Evolutionary conservation across 2,888 invertebrate genomes (phyloP).

Genomic region (Asteroscopus sphinx): DNA sequence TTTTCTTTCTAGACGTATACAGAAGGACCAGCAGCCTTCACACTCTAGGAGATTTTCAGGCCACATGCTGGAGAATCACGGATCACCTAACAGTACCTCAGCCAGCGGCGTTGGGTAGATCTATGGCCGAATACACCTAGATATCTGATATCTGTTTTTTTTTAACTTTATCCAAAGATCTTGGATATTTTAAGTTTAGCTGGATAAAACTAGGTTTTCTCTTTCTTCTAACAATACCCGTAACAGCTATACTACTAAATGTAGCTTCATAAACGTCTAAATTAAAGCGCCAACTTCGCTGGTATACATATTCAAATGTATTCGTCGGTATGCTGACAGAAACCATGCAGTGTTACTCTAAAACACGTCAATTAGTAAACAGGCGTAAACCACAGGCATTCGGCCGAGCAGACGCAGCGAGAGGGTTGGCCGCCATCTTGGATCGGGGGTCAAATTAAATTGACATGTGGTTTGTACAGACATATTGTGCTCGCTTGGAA

Average conservation of each 20-base stretch:
- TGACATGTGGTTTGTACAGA: slow-evolving; percentile 87
- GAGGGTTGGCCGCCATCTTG: slow-evolving; percentile 86
- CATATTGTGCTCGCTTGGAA: slow-evolving; percentile 81
- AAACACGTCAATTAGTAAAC: slow-evolving; percentile 85
- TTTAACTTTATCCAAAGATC: too few species aligned
- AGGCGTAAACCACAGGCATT: slow-evolving; percentile 82
- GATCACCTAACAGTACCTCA: too few species aligned
- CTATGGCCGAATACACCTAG: too few species aligned
- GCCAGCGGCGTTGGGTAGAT: too few species aligned
- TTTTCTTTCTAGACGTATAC: too few species aligned
- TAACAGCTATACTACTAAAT: slow-evolving; percentile 23
- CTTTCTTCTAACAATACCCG: too few species aligned
- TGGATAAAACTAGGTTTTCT: too few species aligned
- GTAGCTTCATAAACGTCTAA: slow-evolving; percentile 30
- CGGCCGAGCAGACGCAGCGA: slow-evolving; percentile 71
- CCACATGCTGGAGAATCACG: too few species aligned
- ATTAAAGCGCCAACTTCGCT: slow-evolving; percentile 44
- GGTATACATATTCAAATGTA: slow-evolving; percentile 63
- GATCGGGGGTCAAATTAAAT: slow-evolving; percentile 88
- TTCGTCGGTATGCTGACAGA: slow-evolving; percentile 69
- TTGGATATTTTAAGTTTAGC: too few species aligned
- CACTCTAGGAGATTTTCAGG: too few species aligned
- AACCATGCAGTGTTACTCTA: slow-evolving; percentile 78
- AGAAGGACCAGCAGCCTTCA: too few species aligned
- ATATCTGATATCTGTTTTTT: too few species aligned